Base-by-base conservation (phyloP, 1,140 invertebrate genomes). In the Spodoptera litura region DNA sequence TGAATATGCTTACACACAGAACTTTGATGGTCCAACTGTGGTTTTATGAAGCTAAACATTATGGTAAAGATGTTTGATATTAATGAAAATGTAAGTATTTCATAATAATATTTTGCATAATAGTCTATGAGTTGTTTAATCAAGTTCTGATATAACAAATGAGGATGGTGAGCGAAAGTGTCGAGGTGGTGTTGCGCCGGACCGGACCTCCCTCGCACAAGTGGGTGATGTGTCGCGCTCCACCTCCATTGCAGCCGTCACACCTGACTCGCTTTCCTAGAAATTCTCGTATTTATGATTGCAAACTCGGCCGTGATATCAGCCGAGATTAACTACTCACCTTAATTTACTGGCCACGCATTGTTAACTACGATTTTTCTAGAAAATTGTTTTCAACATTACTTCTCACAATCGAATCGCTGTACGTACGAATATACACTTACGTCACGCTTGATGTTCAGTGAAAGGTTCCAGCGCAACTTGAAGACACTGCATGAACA, bases 221-320 rank as follows among this genome's bases (percentile, higher is more conserved):
- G 83, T 89, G 83, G 87, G 85, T 87, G 87, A 89, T 88, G 84
- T 86, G 89, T 90, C 85, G 82, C 90, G 87, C 84, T 91, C 79
- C 84, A 88, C 82, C 87, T 90, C 79, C 85, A 85, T 81, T 88
- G 84, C 75, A 79, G 76, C 66, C 83, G 68, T 83, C 68, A 78
- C 76, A 81, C 78, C 71, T 77, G 72, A 83, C 51, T 82, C 81
- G 87, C 82, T 90, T 87, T 87, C 87, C 73, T 88, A 75, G 70
- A 82, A 84, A 88, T 84, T 84, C 81, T 85, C 84, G 83, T 79
- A 81, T 81, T 78, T 81, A 81, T 81, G 52, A 81, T 81, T 78
- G 20, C 76, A 80, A 80, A 82, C 73, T 27, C 64, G 62, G 51
- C 71, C 83, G 85, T 86, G 80, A 83, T 86, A 83, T 85, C 55